These are phyloP conservation scores for Tetheella fluctuosa DNA, from an alignment of 2,888 invertebrate species.

Conservation along the genomic window DNA sequence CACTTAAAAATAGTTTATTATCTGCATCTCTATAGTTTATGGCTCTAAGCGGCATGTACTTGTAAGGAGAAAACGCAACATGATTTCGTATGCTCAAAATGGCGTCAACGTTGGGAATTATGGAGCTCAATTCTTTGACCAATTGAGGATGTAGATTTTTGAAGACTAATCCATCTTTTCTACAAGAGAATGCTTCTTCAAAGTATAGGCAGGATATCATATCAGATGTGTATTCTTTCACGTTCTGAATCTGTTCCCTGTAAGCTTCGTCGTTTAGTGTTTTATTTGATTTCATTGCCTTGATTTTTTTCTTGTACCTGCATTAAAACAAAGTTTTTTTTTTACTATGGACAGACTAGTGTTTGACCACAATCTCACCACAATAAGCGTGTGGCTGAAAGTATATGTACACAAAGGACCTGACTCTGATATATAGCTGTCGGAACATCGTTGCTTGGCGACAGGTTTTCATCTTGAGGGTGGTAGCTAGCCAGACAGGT, in stretches of 20 bases:
- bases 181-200: conserved; percentile 53
- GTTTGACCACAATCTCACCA: too few relatives aligned
- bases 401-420: too few relatives aligned
- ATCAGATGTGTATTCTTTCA: conserved; percentile 62
- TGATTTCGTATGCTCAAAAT: conserved; percentile 66
- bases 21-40: conserved; percentile 47
- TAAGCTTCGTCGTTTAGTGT: conserved; percentile 39
- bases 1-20: conserved; percentile 58
- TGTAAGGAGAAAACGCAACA: conserved; percentile 68
- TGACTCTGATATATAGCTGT: too few relatives aligned
- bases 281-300: conserved; percentile 41
- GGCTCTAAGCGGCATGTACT: conserved; percentile 47
- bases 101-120: conserved; percentile 60
- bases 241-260: conserved; percentile 43
- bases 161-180: conserved; percentile 60
- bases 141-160: conserved; percentile 58
- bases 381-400: too few relatives aligned
- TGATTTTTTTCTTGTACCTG: conserved; percentile 68
- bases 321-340: conserved; percentile 20
- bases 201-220: conserved; percentile 66
- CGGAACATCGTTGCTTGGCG: too few relatives aligned
- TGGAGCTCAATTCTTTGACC: conserved; percentile 51
- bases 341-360: too few relatives aligned
- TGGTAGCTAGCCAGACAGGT: too few relatives aligned
- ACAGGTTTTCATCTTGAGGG: too few relatives aligned